Conservation (phyloP, 2,888 invertebrate genomes). For the Stenurella melanura region DNA sequence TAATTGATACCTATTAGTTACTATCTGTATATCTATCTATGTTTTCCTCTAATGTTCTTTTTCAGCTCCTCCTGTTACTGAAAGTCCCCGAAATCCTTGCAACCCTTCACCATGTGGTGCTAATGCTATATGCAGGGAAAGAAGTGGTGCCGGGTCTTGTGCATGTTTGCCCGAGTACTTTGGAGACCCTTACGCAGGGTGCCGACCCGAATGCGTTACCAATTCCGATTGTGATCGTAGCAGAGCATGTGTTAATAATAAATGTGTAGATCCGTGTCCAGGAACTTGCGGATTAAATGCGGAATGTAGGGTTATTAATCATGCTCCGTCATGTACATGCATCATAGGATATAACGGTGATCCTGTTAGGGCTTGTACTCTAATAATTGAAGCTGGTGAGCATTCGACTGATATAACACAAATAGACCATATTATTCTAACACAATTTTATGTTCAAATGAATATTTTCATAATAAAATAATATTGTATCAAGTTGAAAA, state of each 20-base stretch:
- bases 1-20: conserved; percentile 20
- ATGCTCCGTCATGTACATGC: conserved; percentile 81
- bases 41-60: conserved; percentile 44
- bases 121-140: conserved; percentile 80
- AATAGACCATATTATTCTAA: no score
- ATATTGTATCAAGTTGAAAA: background rate
- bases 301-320: conserved; percentile 79
- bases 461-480: background rate
- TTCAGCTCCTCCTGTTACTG: conserved; percentile 73
- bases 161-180: conserved; percentile 79
- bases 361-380: conserved; percentile 75
- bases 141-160: conserved; percentile 80
- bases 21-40: conserved; percentile 14
- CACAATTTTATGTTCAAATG: no score
- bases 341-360: conserved; percentile 78
- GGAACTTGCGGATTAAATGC: conserved; percentile 78
- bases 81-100: conserved; percentile 76
- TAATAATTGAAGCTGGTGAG: conserved; percentile 71
- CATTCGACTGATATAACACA: conserved; percentile 10
- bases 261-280: conserved; percentile 78
- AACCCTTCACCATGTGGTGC: conserved; percentile 81
- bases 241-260: conserved; percentile 81
- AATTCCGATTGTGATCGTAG: conserved; percentile 80
- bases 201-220: conserved; percentile 81
- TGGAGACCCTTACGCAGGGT: conserved; percentile 80